Evolutionary conservation across 2,888 invertebrate genomes (phyloP).

Genomic region (Drosophila bunnanda): DNA sequence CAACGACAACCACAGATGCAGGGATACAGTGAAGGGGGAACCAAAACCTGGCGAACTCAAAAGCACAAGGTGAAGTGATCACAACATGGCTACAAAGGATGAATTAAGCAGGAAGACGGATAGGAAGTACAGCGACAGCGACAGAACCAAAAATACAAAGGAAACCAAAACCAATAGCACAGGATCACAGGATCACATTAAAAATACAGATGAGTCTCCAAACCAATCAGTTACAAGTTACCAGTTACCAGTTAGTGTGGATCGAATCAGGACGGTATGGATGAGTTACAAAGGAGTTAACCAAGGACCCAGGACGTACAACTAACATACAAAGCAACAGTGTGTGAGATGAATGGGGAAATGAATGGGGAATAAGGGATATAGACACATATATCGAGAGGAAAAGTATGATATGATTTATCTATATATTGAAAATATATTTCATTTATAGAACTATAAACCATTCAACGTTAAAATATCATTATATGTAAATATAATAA

Average conservation of each 20-base stretch:
- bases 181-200: slow-evolving; percentile 1
- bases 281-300: slow-evolving; percentile 7
- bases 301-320: not conserved
- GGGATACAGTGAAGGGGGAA: slow-evolving; percentile 38
- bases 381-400: rapidly evolving
- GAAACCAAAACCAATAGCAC: slow-evolving; percentile 48
- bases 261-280: slow-evolving; percentile 11
- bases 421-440: too few species aligned
- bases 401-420: not conserved
- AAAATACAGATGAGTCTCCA: not conserved
- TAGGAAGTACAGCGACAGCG: slow-evolving; percentile 36
- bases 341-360: not conserved
- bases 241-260: slow-evolving; percentile 13
- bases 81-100: slow-evolving; percentile 31
- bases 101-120: slow-evolving; percentile 26
- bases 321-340: slow-evolving; percentile 1
- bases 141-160: slow-evolving; percentile 7
- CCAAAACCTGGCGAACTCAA: slow-evolving; percentile 46
- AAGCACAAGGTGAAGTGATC: slow-evolving; percentile 51
- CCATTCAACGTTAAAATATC: too few species aligned
- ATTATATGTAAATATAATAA: too few species aligned
- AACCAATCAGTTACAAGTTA: slow-evolving; percentile 1
- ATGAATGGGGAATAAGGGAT: not conserved
- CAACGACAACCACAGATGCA: slow-evolving; percentile 61
- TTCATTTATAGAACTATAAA: too few species aligned